Evolutionary conservation across 1,140 invertebrate species (phyloP), one percentile per base, ranked within the genome.

Genomic region (Drosophila neocordata): DNA sequence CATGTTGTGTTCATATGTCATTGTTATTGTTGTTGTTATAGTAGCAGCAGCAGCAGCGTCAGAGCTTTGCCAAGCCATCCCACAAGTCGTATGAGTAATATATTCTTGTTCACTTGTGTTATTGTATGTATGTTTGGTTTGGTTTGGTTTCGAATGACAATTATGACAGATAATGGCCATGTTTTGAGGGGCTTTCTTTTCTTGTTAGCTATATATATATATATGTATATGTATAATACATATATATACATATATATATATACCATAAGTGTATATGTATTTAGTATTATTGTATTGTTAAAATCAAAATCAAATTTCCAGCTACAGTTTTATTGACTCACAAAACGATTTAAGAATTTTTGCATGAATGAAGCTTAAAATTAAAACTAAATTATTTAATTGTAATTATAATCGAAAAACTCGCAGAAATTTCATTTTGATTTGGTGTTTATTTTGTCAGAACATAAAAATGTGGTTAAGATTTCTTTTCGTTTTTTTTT

Each of bases 251-350:
- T 58, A 61, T 56, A 22, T 74, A 13, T 64, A 13, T 56, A 34
- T 63, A 37, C 15, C 2, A 20, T 18, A 48, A 62, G 15, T 76
- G 37, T 66, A 27, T 51, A 15, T 79, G 20, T 64, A 22, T 51
- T 22, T 57, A 35, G 37, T 38, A 31, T 31, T 6, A 59, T 67
- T 48, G 41, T 44, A 48, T 55, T 61, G 68, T 65, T 63, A 51
- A 84, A 89, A 91, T 89, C 87, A 89, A 90, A 91, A 89, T 89
- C 82, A 90, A 90, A 90, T 90, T 90, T 90, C 89, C 89, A 69
- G 75, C 63, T 75, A 76, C 53, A 67, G 69, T 67, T 78, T 48
- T 65, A 71, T 48, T 48, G 41, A 61, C 58, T 56, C 62, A 75
- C 37, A 71, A 72, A 72, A 73, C 58, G 53, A 73, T 71, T 48